Evolutionary conservation across 2,113 vertebrate genomes (phyloP).

Genomic region (Mobula birostris): DNA sequence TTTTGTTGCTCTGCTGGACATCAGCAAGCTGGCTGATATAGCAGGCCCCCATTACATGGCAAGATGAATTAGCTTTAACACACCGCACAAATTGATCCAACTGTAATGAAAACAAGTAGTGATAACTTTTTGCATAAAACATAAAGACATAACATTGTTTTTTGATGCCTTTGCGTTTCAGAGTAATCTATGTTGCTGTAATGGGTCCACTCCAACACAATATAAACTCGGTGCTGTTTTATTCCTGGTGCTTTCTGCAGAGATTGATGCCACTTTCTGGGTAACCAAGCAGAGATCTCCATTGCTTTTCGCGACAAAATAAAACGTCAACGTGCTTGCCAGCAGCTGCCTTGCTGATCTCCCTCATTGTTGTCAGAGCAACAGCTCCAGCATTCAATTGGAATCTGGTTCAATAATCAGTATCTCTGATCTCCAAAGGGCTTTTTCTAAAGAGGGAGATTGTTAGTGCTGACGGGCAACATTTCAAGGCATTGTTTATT

Average conservation of each 20-base stretch:
- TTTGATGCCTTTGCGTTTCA: neutral
- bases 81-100: neutral
- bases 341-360: slow-evolving; percentile 41
- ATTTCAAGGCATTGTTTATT: slow-evolving; percentile 46
- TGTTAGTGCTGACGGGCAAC: slow-evolving; percentile 62
- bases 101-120: neutral
- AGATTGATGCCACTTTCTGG: slow-evolving; percentile 39
- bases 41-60: neutral
- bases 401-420: slow-evolving; percentile 65
- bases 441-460: slow-evolving; percentile 64
- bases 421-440: slow-evolving; percentile 66
- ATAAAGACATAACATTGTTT: neutral
- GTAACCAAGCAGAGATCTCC: slow-evolving; percentile 44
- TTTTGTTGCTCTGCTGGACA: slow-evolving; percentile 18
- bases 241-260: neutral
- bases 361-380: slow-evolving; percentile 59
- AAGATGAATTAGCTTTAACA: neutral
- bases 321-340: slow-evolving; percentile 44
- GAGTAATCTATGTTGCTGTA: neutral
- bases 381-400: slow-evolving; percentile 59
- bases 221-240: neutral
- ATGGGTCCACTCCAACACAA: neutral
- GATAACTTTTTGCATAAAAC: neutral
- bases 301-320: slow-evolving; percentile 48
- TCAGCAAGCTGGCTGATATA: neutral